phyloP scores from a whole-genome alignment of 2,113 vertebrate genomes.

The Murina feae region DNA sequence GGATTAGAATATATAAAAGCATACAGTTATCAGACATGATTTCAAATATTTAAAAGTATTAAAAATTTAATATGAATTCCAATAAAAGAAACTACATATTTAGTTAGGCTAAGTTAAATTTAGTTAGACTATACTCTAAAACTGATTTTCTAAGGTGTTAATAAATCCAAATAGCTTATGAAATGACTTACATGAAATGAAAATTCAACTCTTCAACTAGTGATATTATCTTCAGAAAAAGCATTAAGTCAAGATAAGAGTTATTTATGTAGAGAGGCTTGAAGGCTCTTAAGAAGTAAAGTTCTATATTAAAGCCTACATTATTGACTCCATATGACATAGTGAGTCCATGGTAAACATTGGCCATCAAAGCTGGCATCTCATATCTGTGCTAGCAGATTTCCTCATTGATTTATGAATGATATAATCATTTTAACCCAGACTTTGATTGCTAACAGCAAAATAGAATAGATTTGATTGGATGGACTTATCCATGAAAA shows the following conservation, averaged over 20 bases:
- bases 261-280: not conserved
- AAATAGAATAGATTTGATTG: not conserved
- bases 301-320: not conserved
- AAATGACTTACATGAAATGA: not conserved
- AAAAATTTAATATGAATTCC: not conserved
- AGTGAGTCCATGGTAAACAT: not conserved
- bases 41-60: not conserved
- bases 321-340: not conserved
- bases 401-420: not conserved
- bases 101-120: not conserved
- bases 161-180: not conserved
- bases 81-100: not conserved
- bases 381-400: not conserved
- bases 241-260: not conserved
- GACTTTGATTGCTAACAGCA: not conserved
- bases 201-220: not conserved
- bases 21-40: not conserved
- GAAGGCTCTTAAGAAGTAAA: not conserved
- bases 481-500: not conserved
- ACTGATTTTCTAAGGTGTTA: not conserved
- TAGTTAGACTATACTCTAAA: not conserved
- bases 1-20: not conserved
- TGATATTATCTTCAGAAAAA: conserved; percentile 10
- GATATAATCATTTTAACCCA: not conserved
- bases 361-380: not conserved